phyloP scores from a whole-genome alignment of 53 echinoderm and acorn worm species.

The Echinarachnius parma region DNA sequence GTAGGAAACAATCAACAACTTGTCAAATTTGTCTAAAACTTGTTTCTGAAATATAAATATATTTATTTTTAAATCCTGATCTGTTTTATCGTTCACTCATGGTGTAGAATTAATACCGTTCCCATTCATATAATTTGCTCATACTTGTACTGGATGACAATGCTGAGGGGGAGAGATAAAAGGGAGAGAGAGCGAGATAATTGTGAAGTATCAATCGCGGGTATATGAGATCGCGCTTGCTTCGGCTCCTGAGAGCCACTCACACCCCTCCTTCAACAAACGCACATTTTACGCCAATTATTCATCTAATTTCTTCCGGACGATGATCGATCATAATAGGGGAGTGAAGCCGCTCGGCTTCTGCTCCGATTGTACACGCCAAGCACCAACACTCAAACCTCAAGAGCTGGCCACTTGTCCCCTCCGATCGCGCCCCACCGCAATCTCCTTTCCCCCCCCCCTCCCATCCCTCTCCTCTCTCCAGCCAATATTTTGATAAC shows the following conservation, averaged over 20 bases:
- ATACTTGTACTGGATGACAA: too few species aligned
- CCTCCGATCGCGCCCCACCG: background rate
- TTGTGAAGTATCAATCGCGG: constrained; percentile 21
- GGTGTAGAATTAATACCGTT: too few species aligned
- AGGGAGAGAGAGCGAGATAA: background rate
- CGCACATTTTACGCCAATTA: constrained; percentile 41
- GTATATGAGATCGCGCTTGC: background rate
- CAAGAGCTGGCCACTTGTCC: constrained; percentile 18
- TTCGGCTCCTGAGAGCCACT: constrained; percentile 9
- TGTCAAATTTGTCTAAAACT: too few species aligned
- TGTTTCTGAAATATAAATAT: too few species aligned
- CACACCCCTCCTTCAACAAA: constrained; percentile 14
- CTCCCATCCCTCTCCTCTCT: background rate
- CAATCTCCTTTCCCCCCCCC: background rate
- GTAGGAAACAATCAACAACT: too few species aligned
- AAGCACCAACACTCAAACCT: constrained; percentile 35
- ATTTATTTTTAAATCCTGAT: too few species aligned
- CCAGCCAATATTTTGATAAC: too few species aligned
- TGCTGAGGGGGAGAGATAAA: too few species aligned
- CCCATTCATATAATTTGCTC: too few species aligned
- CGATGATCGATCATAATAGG: constrained; percentile 37
- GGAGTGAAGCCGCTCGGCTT: background rate
- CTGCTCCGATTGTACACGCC: constrained; percentile 32
- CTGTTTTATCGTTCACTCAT: too few species aligned
- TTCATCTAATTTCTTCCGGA: constrained; percentile 25